phyloP scores from a whole-genome alignment of 2,888 invertebrate species.

The Cryptus armator region DNA sequence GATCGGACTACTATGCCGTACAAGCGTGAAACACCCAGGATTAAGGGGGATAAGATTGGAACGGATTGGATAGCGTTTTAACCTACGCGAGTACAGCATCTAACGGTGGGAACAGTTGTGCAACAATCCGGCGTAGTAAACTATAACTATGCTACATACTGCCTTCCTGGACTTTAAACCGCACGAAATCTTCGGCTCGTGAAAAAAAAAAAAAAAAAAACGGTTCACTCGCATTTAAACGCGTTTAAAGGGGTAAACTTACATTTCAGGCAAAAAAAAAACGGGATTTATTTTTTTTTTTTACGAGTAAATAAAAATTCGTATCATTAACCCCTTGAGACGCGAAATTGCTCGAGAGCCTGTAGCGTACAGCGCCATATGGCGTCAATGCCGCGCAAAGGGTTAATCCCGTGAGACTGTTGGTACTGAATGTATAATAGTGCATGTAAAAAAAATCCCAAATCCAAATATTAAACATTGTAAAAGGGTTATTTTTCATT shows the following conservation, averaged over 20 bases:
- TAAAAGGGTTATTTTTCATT: no score
- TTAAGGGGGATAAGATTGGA: constrained; percentile 73
- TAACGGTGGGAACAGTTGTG: constrained; percentile 74
- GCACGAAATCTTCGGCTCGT: constrained; percentile 8
- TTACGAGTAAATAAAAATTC: no score
- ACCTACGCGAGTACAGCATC: constrained; percentile 72
- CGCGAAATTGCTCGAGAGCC: no score
- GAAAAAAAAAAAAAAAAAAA: constrained; percentile 31
- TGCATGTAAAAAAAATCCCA: no score
- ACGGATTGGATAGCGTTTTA: constrained; percentile 76
- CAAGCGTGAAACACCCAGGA: constrained; percentile 49
- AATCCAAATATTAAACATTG: no score
- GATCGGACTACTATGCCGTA: constrained; percentile 2
- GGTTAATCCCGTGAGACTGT: no score
- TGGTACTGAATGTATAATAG: no score
- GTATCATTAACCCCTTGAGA: no score
- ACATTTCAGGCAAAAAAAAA: no score
- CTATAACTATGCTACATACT: constrained; percentile 14
- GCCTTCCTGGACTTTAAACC: constrained; percentile 32
- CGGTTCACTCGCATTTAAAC: not conserved
- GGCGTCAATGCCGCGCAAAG: no score
- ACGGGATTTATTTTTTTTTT: no score
- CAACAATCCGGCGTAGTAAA: constrained; percentile 69
- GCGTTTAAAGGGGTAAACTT: not conserved
- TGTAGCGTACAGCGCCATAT: no score